phyloP scores from a whole-genome alignment of 2,113 vertebrate genomes.

The Corvus hawaiiensis region DNA sequence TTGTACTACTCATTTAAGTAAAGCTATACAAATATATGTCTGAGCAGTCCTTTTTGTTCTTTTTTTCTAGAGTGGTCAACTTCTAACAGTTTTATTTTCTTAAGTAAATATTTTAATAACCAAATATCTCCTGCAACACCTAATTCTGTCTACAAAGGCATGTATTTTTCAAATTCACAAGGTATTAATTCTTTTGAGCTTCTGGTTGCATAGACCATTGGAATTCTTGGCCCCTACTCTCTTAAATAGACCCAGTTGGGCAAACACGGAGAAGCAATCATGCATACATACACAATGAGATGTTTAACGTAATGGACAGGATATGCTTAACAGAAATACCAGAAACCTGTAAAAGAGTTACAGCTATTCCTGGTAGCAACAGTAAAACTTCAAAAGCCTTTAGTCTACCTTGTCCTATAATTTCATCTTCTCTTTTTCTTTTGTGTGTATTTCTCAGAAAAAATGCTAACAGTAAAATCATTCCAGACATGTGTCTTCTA shows the following conservation, averaged over 20 bases:
- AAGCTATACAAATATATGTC: not conserved
- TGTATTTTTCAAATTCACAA: not conserved
- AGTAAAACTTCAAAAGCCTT: slow-evolving; percentile 20
- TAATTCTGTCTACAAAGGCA: not conserved
- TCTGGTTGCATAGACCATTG: not conserved
- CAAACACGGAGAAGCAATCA: not conserved
- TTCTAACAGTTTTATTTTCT: not conserved
- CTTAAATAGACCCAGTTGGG: not conserved
- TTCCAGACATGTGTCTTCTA: slow-evolving; percentile 18
- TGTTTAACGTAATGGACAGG: not conserved
- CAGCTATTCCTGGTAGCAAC: slow-evolving; percentile 38
- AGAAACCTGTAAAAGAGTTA: slow-evolving; percentile 34
- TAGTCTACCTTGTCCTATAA: not conserved
- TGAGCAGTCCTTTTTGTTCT: not conserved
- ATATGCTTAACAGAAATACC: slow-evolving; percentile 25
- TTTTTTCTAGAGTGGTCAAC: not conserved
- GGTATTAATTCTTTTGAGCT: not conserved
- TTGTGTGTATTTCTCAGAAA: slow-evolving; percentile 15
- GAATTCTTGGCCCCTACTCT: not conserved
- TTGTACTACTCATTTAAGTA: not conserved
- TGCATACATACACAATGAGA: not conserved
- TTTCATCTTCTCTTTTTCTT: slow-evolving; percentile 45
- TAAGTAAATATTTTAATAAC: not conserved
- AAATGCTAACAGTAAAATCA: slow-evolving; percentile 5
- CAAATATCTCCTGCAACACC: not conserved